Base-by-base conservation (phyloP, 2,113 vertebrate genomes). In the Orientallactaga bullata region DNA sequence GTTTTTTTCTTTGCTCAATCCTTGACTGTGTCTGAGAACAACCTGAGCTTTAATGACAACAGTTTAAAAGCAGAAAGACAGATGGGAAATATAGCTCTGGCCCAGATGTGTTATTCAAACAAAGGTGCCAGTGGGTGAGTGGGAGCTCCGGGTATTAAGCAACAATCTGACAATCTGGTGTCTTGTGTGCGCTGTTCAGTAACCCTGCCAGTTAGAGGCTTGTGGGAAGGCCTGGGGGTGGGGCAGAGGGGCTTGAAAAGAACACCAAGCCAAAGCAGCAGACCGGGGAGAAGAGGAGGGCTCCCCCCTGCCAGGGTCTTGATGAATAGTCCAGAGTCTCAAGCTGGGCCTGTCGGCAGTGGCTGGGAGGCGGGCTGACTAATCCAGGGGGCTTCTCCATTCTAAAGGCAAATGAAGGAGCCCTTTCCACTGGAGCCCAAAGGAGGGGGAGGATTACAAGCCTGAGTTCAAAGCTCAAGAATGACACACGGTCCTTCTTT, bases 261-360 rank as follows among this genome's bases (percentile, higher is more conserved):
- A 39, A 65, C 66, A 60, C 86, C 10, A 13, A 66, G 61, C 39
- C 6, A 93, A 5, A 91, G 97, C 97, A 89, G 97, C 97, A 87
- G 97, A 96, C 97, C 93, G 92, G 93, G 96, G 97, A 96, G 97
- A 98, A 96, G 97, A 96, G 98, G 98, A 97, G 97, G 97, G 97
- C 51, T 98, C 98, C 98, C 98, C 96, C 98, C 98, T 98, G 99
- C 99, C 97, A 98, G 97, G 98, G 98, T 96, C 93, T 65, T 98
- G 98, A 98, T 98, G 98, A 98, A 98, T 97, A 97, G 98, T 97
- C 98, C 96, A 96, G 94, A 98, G 97, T 97, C 98, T 98, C 98
- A 98, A 98, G 98, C 98, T 98, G 96, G 93, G 98, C 97, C 95
- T 71, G 97, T 97, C 98, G 98, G 98, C 96, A n/a, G 96, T 1